Evolutionary conservation across 2,888 invertebrate genomes (phyloP).

Genomic region (Zele albiditarsus): DNA sequence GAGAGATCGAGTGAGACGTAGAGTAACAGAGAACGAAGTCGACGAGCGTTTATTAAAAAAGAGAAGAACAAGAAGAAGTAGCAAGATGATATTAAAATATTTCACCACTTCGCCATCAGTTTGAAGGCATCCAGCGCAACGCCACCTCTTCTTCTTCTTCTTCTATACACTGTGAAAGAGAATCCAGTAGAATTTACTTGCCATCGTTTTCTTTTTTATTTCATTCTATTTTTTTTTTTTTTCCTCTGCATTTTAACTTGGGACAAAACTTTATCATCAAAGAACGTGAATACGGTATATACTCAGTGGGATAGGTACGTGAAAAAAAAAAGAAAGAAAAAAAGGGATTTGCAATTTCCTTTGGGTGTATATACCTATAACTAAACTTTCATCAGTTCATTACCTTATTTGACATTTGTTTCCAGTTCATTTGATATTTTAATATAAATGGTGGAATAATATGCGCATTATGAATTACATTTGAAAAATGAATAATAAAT

Average conservation of each 20-base stretch:
- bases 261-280: conserved; percentile 26
- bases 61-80: conserved; percentile 21
- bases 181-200: conserved; percentile 15
- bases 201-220: conserved; percentile 24
- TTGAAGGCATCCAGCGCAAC: conserved; percentile 29
- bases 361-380: not conserved
- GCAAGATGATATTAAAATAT: conserved; percentile 50
- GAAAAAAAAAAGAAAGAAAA: too few relatives aligned
- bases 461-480: not conserved
- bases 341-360: conserved; percentile 24
- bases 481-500: not conserved
- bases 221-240: not conserved
- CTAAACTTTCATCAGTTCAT: conserved; percentile 15
- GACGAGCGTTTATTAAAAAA: conserved; percentile 35
- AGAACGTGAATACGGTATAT: not conserved
- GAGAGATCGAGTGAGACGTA: not conserved
- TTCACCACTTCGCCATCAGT: conserved; percentile 37
- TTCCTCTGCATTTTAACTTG: conserved; percentile 6
- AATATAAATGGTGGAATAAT: conserved; percentile 6
- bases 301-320: not conserved
- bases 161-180: conserved; percentile 35
- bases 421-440: conserved; percentile 15
- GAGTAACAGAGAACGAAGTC: not conserved
- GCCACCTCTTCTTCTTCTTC: conserved; percentile 27
- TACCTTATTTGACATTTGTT: conserved; percentile 25